These are phyloP conservation scores for Turritopsis dohrnii DNA, from an alignment of 30 jellyfish, hydroid and myxozoan species.

Conservation along the genomic window DNA sequence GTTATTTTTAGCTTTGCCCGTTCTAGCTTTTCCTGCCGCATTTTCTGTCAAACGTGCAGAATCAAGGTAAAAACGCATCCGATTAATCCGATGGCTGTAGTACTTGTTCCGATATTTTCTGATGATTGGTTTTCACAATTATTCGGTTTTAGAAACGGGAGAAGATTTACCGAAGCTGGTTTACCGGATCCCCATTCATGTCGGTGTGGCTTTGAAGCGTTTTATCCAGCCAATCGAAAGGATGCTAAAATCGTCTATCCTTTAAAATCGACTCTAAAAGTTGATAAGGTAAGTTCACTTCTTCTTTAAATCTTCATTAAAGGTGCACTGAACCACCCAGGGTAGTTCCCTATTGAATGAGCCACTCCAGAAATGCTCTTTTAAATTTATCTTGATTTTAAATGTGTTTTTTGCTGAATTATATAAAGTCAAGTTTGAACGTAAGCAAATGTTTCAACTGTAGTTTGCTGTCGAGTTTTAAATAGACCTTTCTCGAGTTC, in stretches of 20 bases:
- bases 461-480: no score
- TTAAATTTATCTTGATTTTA: no score
- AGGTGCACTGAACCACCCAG: no score
- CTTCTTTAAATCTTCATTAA: no score
- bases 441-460: no score
- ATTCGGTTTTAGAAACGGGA: conserved; percentile 30
- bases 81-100: background rate
- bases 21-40: conserved; percentile 69
- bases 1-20: conserved; percentile 46
- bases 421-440: no score
- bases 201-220: conserved; percentile 80
- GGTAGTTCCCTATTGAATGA: no score
- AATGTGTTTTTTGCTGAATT: no score
- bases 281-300: conserved; percentile 89
- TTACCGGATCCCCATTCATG: conserved; percentile 67
- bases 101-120: background rate
- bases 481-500: no score
- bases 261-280: conserved; percentile 50
- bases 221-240: conserved; percentile 56
- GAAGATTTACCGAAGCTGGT: conserved; percentile 57
- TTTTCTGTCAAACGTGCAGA: conserved; percentile 42
- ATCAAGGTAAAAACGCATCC: conserved; percentile 1
- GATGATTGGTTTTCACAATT: background rate
- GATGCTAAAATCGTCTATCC: conserved; percentile 66
- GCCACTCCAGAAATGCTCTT: no score